A percentile compares a stretch with the other conserved stretches of the same genome.
These are phyloP conservation scores for Lepidocolaptes lacrymiger DNA, from an alignment of 2,797 vertebrate genomes.

Conservation along the genomic window DNA sequence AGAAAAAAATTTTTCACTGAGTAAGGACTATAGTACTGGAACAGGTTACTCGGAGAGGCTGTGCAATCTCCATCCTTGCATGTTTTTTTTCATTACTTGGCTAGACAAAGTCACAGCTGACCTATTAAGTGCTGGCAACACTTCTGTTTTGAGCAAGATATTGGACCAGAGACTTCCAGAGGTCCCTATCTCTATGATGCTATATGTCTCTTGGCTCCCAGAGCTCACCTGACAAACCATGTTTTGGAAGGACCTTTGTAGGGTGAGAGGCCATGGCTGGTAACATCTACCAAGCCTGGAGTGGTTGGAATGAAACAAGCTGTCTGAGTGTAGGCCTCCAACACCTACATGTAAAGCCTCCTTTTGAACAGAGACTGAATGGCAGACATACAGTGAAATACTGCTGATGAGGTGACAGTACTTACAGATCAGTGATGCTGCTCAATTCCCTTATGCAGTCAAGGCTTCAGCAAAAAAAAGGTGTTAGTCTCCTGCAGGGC, in stretches of 20 bases:
- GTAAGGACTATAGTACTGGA: not conserved
- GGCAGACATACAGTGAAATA: not conserved
- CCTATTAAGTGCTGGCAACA: not conserved
- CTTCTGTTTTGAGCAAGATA: not conserved
- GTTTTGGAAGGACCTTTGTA: not conserved
- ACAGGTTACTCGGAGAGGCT: not conserved
- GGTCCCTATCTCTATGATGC: not conserved
- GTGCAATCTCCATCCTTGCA: not conserved
- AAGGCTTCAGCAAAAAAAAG: not conserved
- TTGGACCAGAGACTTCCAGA: not conserved
- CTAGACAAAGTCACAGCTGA: conserved; percentile 17
- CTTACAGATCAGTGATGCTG: accelerated
- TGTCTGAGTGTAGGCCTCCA: not conserved
- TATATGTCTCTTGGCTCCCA: not conserved
- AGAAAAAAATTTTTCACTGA: not conserved
- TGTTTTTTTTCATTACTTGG: not conserved
- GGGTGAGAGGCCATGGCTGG: not conserved
- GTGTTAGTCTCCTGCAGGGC: not conserved
- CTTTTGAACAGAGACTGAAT: not conserved
- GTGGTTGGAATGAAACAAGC: not conserved
- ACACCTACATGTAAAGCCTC: not conserved
- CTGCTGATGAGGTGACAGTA: not conserved
- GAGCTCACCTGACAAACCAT: not conserved
- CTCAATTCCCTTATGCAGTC: not conserved
- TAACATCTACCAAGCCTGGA: not conserved